Conservation (phyloP, 2,888 invertebrate genomes). For the Temnothorax ravouxi region DNA sequence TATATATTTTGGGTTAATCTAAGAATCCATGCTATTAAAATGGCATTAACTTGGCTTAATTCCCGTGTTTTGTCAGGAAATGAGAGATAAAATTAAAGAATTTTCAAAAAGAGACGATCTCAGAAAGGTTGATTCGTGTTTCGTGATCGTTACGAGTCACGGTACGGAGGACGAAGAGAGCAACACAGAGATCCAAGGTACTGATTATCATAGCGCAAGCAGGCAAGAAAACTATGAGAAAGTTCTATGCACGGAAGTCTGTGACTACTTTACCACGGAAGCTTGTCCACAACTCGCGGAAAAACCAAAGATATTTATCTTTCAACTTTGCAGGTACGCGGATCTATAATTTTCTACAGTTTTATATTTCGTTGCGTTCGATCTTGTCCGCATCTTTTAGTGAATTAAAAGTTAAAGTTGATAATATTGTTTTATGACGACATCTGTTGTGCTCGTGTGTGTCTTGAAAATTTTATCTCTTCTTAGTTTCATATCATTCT, state of each 20-base stretch:
- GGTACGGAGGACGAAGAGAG: conserved; percentile 74
- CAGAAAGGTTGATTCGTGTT: conserved; percentile 80
- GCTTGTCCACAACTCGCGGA: conserved; percentile 86
- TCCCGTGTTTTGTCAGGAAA: conserved; percentile 78
- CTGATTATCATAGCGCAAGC: conserved; percentile 67
- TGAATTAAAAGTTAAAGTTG: not conserved
- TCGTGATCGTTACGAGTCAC: conserved; percentile 83
- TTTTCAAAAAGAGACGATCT: conserved; percentile 78
- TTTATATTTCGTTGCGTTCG: not conserved
- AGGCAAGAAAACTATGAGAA: conserved; percentile 56
- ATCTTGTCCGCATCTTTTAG: not conserved
- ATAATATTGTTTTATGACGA: no score
- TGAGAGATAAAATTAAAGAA: conserved; percentile 71
- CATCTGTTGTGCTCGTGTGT: no score
- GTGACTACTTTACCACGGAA: conserved; percentile 86
- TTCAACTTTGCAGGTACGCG: conserved; percentile 87
- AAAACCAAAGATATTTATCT: conserved; percentile 89
- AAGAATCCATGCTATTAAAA: not conserved
- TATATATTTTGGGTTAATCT: not conserved
- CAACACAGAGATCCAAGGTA: conserved; percentile 78
- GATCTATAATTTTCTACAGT: not conserved
- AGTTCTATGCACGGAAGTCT: conserved; percentile 78
- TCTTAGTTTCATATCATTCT: not conserved
- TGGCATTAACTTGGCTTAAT: not conserved
- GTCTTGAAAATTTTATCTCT: not conserved